Base-by-base conservation (phyloP, 2,113 vertebrate genomes). In the Micromys minutus region DNA sequence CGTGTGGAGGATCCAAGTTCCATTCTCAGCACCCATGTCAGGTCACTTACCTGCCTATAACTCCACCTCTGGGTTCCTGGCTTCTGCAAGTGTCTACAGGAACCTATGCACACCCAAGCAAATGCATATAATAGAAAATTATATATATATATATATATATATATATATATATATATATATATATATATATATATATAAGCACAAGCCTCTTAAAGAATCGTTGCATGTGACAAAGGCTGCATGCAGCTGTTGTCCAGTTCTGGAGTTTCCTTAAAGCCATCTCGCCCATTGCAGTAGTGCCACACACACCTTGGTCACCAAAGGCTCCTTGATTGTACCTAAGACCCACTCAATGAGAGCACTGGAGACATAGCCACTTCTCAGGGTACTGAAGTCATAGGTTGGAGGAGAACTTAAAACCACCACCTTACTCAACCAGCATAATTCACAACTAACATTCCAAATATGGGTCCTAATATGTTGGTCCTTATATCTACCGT, bases 191-290 rank as follows among this genome's bases (percentile, higher is more conserved):
- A n/a, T n/a, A n/a, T n/a, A n/a, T n/a, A 83, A 45, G 42, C 5
- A 61, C 16, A n/a, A 61, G 9, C 16, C 15, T 69, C 42, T 31
- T 63, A 21, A 50, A 0, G 19, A 7, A 61, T 59, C 29, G n/a
- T 47, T 39, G 59, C 6, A 13, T 11, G 36, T 0, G 4, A 7
- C 26, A 52, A 67, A 17, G 52, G 7, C 9, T 57, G 39, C 0
- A 36, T 17, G 5, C 16, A 4, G 19, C 26, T 59, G 1, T 22
- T 24, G 42, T 34, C 45, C 31, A 7, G 4, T 71, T 71, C 16
- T 31, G 11, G 22, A n/a, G 29, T n/a, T 86, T 63, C 45, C 79
- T 90, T 79, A 24, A 26, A 5, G 29, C 79, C 11, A 22, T 31
- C 34, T 79, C 57, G 47, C 3, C 34, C 1, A 7, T 10, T 8